Evolutionary conservation across 2,888 invertebrate genomes (phyloP), one percentile per base, ranked within the genome.

Genomic region (Pimpla rufipes): DNA sequence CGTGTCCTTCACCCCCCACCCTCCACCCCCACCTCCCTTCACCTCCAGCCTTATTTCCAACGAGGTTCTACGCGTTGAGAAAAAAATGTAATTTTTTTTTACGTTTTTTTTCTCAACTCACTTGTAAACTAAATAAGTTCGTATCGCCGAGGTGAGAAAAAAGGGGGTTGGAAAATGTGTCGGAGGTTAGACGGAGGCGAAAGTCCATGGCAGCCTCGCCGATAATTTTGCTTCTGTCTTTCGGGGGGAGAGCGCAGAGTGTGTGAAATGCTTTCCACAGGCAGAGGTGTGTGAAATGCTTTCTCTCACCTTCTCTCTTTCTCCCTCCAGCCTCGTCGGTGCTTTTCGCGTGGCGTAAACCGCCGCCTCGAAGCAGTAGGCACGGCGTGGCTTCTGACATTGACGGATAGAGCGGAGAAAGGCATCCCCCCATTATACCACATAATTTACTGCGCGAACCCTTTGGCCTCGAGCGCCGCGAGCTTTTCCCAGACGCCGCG

Each of bases 381-480:
- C 70, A 42, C 77, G 86, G 87, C 85, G 77, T 86, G 85, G 88
- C 85, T 87, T 84, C 81, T 90, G 92, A 92, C 92, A 86, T 89
- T 92, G 92, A 92, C 91, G 90, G 87, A 92, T 92, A 91, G 87
- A 90, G 88, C 89, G 83, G 88, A 88, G 89, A 90, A 89, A 90
- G 88, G 85, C 88, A 90, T 89, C 83, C 87, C 87, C 64, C 85
- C 87, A 90, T 91, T 92, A 90, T 91, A 87, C 88, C 90, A 89
- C 90, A 91, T 92, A 91, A 92, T 92, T 92, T 90, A 92, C 89
- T 87, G 81, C 86, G 83, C 80, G 75, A 85, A 86, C 80, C 70
- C 55, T 81, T 75, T 75, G 40, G n/a, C 40, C 7, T n/a, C 45
- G 37, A 13, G 35, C 62, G 37, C 37, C 35, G 35, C 29, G 29